Base-by-base conservation (phyloP, 2,888 invertebrate species). In the Caenorhabditis becei region DNA sequence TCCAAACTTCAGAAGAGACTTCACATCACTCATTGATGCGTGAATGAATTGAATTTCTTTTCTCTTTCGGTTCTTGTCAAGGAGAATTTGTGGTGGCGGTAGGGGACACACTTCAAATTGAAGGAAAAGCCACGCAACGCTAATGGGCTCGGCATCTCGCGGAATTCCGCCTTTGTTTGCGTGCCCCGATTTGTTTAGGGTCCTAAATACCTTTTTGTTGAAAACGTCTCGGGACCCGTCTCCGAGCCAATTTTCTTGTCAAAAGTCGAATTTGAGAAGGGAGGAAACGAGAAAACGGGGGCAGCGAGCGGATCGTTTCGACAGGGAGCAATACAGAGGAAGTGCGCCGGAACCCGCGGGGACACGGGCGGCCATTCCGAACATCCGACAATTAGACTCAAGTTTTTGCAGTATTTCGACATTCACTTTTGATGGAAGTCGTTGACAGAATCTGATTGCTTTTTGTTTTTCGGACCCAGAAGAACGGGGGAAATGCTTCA, bases 21-120 rank as follows among this genome's bases (percentile, higher is more conserved):
- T 67, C 51, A 66, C 75, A 66, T 59, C 74, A 66, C 66, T 66
- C 66, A 70, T 66, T 65, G 75, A 75, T 75, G 75, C 75, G 75
- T 75, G 75, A 75, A 75, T 75, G 66, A 75, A 75, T 75, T 75
- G 75, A 75, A 75, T 75, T 75, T 75, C 66, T 75, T 75, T 59
- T 59, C 65, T 72, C 20, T 41, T 37, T 58, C 37, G 32, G 32
- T 14, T 65, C 66, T 75, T 75, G 66, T 75, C 75, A 75, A 75
- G 59, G 32, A 65, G 65, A 66, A 75, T 75, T 75, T 75, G 61
- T 18, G 49, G 32, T 69, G 56, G 62, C 56, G 35, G n/a, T n/a
- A 14, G 35, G 10, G 18, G 56, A 35, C 69, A 59, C 24, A 70
- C 59, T 70, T 72, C 72, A 72, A 74, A 63, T 74, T 66, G 65